phyloP scores from a whole-genome alignment of 2,888 invertebrate species.

The Dicyrtoma fusca region DNA sequence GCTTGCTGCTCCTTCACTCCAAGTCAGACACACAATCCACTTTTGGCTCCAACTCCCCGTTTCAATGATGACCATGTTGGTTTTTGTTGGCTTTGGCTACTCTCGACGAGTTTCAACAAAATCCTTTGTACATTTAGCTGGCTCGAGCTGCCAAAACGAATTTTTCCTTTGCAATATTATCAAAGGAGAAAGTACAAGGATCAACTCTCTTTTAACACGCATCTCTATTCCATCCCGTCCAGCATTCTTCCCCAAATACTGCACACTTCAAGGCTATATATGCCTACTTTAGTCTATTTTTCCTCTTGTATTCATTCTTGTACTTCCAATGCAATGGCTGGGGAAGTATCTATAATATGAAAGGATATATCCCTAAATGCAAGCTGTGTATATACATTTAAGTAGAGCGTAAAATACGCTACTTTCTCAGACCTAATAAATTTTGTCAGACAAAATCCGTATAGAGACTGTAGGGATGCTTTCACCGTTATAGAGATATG shows the following conservation, averaged over 20 bases:
- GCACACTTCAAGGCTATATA: no score
- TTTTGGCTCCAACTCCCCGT: slow-evolving; percentile 13
- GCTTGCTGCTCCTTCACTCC: not conserved
- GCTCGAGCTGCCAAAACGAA: slow-evolving; percentile 33
- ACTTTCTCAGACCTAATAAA: no score
- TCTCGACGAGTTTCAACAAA: slow-evolving; percentile 30
- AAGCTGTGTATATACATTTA: no score
- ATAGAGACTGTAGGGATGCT: no score
- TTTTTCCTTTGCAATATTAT: slow-evolving; percentile 33
- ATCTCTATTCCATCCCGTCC: slow-evolving; percentile 2
- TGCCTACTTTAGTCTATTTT: no score
- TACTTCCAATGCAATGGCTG: no score
- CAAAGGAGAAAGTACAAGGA: slow-evolving; percentile 32
- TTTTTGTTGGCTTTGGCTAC: slow-evolving; percentile 28
- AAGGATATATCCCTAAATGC: no score
- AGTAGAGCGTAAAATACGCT: no score
- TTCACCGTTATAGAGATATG: no score
- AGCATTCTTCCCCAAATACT: not conserved
- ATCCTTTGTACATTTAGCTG: slow-evolving; percentile 34
- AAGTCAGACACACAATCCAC: slow-evolving; percentile 11
- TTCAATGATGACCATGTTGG: slow-evolving; percentile 34
- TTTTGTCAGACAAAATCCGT: no score
- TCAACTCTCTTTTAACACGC: slow-evolving; percentile 28
- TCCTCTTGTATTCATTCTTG: no score
- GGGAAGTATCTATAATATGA: no score